A percentile compares a stretch with the other conserved stretches of the same genome.
phyloP scores from a whole-genome alignment of 2,113 vertebrate species.

The Dromiciops gliroides region DNA sequence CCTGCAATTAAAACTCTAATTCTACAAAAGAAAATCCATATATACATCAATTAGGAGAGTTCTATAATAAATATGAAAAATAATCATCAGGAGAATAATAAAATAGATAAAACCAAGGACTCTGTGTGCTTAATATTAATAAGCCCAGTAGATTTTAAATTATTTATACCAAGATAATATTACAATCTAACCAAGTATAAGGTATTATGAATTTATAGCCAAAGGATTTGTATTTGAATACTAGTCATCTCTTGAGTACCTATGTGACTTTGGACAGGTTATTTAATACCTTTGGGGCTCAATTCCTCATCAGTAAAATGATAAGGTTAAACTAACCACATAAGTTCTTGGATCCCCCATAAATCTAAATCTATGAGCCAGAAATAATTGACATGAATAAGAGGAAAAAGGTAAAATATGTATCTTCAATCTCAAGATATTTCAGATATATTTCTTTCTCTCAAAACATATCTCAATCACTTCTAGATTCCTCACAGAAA shows the following conservation, averaged over 20 bases:
- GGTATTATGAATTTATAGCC: neutral
- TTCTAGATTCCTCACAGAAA: neutral
- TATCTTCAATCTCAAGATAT: neutral
- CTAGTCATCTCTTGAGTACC: neutral
- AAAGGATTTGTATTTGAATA: neutral
- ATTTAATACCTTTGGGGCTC: neutral
- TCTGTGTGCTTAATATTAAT: neutral
- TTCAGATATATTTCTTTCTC: constrained; percentile 8
- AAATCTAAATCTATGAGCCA: neutral
- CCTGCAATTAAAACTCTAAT: neutral
- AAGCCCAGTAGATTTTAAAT: constrained; percentile 3
- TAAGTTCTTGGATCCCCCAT: neutral
- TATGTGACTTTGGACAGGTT: neutral
- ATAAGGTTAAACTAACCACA: neutral
- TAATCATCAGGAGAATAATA: constrained; percentile 43
- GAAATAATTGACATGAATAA: constrained; percentile 23
- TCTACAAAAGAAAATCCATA: neutral
- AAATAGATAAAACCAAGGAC: constrained; percentile 12
- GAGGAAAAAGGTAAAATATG: neutral
- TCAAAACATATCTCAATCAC: neutral
- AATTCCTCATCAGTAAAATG: neutral
- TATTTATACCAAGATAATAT: constrained; percentile 47
- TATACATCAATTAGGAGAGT: constrained; percentile 1
- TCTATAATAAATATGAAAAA: constrained; percentile 23
- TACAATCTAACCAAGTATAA: neutral